Evolutionary conservation across 2,113 vertebrate species (phyloP).

Genomic region (Syngnathus typhle): DNA sequence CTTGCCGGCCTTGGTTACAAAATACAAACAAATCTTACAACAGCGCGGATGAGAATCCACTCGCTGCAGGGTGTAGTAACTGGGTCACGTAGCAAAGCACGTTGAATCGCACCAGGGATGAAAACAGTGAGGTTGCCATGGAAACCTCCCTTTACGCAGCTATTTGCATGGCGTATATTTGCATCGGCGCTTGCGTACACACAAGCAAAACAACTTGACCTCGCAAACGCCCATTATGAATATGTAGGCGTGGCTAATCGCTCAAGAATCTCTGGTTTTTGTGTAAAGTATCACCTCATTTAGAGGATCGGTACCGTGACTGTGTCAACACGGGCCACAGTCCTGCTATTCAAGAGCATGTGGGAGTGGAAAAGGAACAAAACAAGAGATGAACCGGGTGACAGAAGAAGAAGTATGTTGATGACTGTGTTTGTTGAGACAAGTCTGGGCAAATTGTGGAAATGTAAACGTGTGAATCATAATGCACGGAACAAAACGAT

Average conservation of each 20-base stretch:
- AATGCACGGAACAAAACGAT: not conserved
- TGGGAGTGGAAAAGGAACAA: conserved; percentile 43
- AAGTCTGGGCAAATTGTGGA: conserved; percentile 35
- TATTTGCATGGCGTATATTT: conserved; percentile 36
- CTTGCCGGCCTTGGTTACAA: conserved; percentile 10
- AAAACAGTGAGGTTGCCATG: conserved; percentile 43
- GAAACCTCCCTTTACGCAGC: conserved; percentile 27
- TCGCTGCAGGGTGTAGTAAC: conserved; percentile 35
- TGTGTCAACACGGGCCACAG: conserved; percentile 18
- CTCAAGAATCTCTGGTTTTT: conserved; percentile 5
- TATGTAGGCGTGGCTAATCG: not conserved
- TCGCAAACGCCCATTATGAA: not conserved
- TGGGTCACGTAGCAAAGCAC: conserved; percentile 54
- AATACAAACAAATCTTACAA: conserved; percentile 15
- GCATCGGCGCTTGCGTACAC: conserved; percentile 21
- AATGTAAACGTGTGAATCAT: conserved; percentile 5
- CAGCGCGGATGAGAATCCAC: conserved; percentile 9
- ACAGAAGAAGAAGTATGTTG: conserved; percentile 13
- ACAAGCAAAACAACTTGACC: conserved; percentile 1
- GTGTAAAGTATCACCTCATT: conserved; percentile 11
- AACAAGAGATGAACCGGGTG: conserved; percentile 6
- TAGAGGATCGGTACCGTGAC: not conserved
- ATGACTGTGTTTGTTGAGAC: conserved; percentile 32
- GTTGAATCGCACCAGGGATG: conserved; percentile 39
- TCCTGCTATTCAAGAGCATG: conserved; percentile 23